Evolutionary conservation across 30 jellyfish, hydroid and myxozoan species (phyloP), one percentile per base, ranked within the genome.

Genomic region (Aurelia aurita): DNA sequence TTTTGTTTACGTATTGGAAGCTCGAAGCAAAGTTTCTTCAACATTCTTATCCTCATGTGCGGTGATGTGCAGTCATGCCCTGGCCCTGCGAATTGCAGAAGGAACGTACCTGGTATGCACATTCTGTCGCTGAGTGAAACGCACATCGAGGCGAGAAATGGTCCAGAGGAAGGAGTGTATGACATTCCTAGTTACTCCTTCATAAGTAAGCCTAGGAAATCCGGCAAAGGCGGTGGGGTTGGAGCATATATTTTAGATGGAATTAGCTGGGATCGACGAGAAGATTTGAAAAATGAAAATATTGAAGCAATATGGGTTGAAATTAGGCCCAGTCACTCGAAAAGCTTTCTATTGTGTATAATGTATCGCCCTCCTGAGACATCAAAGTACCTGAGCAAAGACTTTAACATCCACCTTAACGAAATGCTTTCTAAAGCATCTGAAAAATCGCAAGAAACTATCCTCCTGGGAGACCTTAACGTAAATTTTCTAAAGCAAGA

Each of bases 351-450:
- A 43, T 61, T 89, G 85, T 28, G 97, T 9, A 69, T 81, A 0
- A 72, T 72, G 86, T 79, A 87, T 70, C 74, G 96, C 61, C 92
- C 96, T 74, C 82, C 83, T 32, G 88, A 87, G 20, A 77, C 89
- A 55, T 75, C 90, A 1, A 86, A 79, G 44, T 74, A 78, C 63
- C 86, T 76, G 22, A 74, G 79, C 86, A 74, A 86, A 86, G 90
- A 74, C 63, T 76, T 86, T 77, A 86, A 55, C 77, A 57, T 13
- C 64, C 81, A 84, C 47, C 63, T 84, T 43, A 9, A 73, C 57
- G 69, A 49, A 22, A 71, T 71, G 88, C 82, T 84, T 74, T 19
- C 87, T 57, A 60, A 29, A 45, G 89, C 51, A 15, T 71, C 87
- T 60, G 82, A 57, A 51, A 71, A 77, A 74, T 45, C 47, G 31